A percentile compares a stretch with the other conserved stretches of the same genome.
These are phyloP conservation scores for Oceanites oceanicus DNA, from an alignment of 2,113 vertebrate genomes.

Conservation along the genomic window DNA sequence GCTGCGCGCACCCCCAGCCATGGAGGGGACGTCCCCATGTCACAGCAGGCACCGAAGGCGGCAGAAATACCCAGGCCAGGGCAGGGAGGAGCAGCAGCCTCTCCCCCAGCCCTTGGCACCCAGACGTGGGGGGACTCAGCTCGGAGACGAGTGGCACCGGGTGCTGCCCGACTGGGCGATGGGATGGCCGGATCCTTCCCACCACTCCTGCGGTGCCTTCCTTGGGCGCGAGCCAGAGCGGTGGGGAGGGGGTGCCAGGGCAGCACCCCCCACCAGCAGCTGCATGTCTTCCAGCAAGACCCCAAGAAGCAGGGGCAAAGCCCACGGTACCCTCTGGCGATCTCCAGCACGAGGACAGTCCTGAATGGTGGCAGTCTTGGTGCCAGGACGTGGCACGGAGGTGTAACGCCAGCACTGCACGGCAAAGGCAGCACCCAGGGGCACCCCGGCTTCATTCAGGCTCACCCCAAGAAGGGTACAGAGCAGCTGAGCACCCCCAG, in stretches of 20 bases:
- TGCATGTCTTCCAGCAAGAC: rapidly evolving
- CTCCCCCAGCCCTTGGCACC: background rate
- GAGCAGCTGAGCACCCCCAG: background rate
- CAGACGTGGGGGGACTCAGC: rapidly evolving
- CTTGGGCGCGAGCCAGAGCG: background rate
- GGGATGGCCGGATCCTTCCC: background rate
- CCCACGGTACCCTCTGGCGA: rapidly evolving
- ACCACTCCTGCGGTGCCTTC: rapidly evolving
- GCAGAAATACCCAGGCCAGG: background rate
- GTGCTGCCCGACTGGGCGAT: rapidly evolving
- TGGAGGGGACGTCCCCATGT: rapidly evolving
- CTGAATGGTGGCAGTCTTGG: rapidly evolving
- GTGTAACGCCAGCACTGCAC: background rate
- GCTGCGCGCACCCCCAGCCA: background rate
- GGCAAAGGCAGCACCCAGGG: background rate
- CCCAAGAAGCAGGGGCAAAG: background rate
- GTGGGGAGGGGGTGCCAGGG: background rate
- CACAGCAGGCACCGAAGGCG: background rate
- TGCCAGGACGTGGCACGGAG: background rate
- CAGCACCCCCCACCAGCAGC: background rate
- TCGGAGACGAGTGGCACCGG: rapidly evolving
- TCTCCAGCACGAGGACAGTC: background rate
- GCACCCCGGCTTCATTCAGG: rapidly evolving
- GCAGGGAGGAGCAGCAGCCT: too few species aligned
- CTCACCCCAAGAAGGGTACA: rapidly evolving